Conservation (phyloP, 2,888 invertebrate genomes). For the Bugulina stolonifera region DNA sequence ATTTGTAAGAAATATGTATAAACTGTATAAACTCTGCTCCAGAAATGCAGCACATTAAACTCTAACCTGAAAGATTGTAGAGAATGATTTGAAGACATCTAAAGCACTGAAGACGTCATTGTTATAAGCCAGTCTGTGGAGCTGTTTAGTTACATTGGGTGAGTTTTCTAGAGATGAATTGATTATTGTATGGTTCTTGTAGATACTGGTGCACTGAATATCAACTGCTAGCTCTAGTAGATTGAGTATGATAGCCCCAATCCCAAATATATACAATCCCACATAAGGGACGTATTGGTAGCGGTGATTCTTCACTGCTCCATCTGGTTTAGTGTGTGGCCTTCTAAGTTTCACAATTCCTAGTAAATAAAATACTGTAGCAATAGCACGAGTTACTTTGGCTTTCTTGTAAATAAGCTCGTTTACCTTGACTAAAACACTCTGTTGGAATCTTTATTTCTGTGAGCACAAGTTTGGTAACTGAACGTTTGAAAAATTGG, state of each 20-base stretch:
- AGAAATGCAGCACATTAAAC: too few species aligned
- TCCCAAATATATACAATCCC: slow-evolving; percentile 13
- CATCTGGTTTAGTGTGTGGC: background rate
- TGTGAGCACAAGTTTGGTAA: too few species aligned
- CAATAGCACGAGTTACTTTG: too few species aligned
- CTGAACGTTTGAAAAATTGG: too few species aligned
- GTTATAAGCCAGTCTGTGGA: background rate
- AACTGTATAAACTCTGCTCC: too few species aligned
- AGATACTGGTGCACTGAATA: background rate
- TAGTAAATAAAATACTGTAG: too few species aligned
- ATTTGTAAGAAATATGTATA: too few species aligned
- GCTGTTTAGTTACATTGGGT: background rate
- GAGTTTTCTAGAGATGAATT: too few species aligned
- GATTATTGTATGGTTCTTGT: background rate
- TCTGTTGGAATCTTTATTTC: too few species aligned
- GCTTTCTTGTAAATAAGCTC: too few species aligned
- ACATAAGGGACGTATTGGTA: slow-evolving; percentile 19
- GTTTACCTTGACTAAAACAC: too few species aligned
- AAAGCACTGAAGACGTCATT: background rate
- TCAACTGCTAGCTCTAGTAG: background rate
- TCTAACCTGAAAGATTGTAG: slow-evolving; percentile 15
- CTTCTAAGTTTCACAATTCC: background rate
- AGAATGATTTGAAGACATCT: slow-evolving; percentile 5
- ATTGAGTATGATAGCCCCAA: background rate
- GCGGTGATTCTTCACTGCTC: background rate